Base-by-base conservation (phyloP, 2,113 vertebrate species). In the Bostrychus sinensis region DNA sequence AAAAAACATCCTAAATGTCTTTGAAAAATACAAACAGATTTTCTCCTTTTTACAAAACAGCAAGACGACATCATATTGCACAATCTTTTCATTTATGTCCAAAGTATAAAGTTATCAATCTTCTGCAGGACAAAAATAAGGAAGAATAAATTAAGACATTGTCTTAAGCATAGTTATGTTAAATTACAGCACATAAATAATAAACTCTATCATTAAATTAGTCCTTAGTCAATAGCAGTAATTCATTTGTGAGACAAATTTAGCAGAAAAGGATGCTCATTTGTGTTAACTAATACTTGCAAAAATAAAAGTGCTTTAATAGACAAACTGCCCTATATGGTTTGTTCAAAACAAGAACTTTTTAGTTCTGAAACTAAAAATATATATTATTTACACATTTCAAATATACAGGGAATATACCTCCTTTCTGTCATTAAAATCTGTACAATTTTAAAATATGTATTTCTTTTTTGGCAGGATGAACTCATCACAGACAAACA, bases 11-110 rank as follows among this genome's bases (percentile, higher is more conserved):
- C 83, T 88, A 88, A 92, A 89, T 48, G 45, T 48, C 78, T 86
- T 91, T 89, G 81, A 83, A 93, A 93, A 92, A 78, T 93, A 93
- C 88, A 93, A 93, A 91, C 87, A 89, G 75, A 39, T 55, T 55
- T 55, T 55, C n/a, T 55, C 32, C 17, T 81, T 82, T 86, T 86
- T 91, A 93, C 85, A 92, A 93, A 93, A 92, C 85, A 86, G 82
- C 83, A 89, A 90, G 90, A 89, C 84, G 85, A 90, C 81, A 82
- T 82, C 61, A 84, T 91, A 92, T 93, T 93, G 89, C 92, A 93
- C 90, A 89, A 82, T 92, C 78, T 84, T 86, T 57, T 74, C 85
- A 88, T 90, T n/a, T n/a, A n/a, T n/a, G n/a, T n/a, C n/a, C n/a
- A n/a, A n/a, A n/a, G 85, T 89, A 90, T 86, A 91, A 90, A 87